phyloP scores from a whole-genome alignment of 2,888 invertebrate genomes.

The Tipula unca region DNA sequence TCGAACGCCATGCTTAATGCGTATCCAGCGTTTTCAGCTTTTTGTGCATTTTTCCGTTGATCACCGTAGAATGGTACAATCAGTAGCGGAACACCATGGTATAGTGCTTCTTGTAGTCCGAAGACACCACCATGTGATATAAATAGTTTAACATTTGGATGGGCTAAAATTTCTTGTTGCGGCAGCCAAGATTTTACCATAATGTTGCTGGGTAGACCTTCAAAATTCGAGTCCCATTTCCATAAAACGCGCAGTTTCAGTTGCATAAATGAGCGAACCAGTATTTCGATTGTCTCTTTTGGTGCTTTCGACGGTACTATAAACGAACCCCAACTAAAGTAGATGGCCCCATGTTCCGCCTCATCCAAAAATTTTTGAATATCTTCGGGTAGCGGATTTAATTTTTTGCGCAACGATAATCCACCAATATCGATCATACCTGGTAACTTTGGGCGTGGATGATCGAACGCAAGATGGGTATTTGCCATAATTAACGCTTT shows the following conservation, averaged over 20 bases:
- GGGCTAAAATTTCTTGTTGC: conserved; percentile 45
- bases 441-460: conserved; percentile 42
- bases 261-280: conserved; percentile 37
- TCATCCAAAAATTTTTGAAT: conserved; percentile 39
- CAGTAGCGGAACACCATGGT: conserved; percentile 42
- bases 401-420: conserved; percentile 31
- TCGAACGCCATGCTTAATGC: conserved; percentile 37
- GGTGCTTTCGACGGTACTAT: neutral
- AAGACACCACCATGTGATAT: conserved; percentile 44
- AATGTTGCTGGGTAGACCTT: conserved; percentile 41
- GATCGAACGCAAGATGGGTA: conserved; percentile 44
- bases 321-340: conserved; percentile 41
- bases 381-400: conserved; percentile 30
- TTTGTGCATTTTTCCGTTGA: conserved; percentile 40
- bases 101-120: conserved; percentile 40
- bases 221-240: conserved; percentile 43
- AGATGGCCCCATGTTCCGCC: conserved; percentile 42
- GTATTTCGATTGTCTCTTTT: neutral
- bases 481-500: conserved; percentile 46
- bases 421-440: conserved; percentile 39
- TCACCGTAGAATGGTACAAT: conserved; percentile 43
- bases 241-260: conserved; percentile 44
- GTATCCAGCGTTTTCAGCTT: conserved; percentile 38
- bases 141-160: conserved; percentile 42
- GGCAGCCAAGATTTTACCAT: conserved; percentile 46